phyloP scores from a whole-genome alignment of 2,888 invertebrate genomes.

The Lepidonotus clava region DNA sequence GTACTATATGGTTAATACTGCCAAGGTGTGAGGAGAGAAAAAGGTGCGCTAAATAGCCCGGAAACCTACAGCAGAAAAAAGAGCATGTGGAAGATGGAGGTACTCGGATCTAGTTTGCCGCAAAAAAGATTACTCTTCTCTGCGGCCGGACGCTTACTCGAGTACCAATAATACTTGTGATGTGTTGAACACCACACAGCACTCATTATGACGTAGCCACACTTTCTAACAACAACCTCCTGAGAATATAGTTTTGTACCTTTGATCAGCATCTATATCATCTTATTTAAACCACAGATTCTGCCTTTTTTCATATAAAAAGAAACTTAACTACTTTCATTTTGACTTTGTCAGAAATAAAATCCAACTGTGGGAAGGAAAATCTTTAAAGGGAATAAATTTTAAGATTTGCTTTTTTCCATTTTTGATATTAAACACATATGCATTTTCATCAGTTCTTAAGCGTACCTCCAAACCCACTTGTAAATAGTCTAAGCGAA shows the following conservation, averaged over 20 bases:
- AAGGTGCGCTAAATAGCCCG: conserved; percentile 41
- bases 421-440: not conserved
- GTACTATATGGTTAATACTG: conserved; percentile 43
- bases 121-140: too few species aligned
- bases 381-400: not conserved
- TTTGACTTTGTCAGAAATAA: too few species aligned
- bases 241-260: not conserved
- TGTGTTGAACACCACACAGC: not conserved
- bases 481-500: conserved; percentile 2
- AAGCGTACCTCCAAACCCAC: conserved; percentile 15
- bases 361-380: too few species aligned
- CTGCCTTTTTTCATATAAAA: not conserved
- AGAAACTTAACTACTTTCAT: conserved; percentile 1
- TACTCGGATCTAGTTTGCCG: not conserved
- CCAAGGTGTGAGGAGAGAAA: conserved; percentile 2
- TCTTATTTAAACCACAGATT: too few species aligned
- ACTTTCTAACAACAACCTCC: not conserved
- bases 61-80: conserved; percentile 37
- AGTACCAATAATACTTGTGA: conserved; percentile 32
- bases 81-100: conserved; percentile 37
- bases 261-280: conserved; percentile 8
- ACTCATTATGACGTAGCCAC: too few species aligned
- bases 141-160: not conserved
- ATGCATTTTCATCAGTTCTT: not conserved
- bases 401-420: not conserved